A percentile compares a stretch with the other conserved stretches of the same genome.
phyloP scores from a whole-genome alignment of 1,140 invertebrate genomes.

The Hyles euphorbiae region DNA sequence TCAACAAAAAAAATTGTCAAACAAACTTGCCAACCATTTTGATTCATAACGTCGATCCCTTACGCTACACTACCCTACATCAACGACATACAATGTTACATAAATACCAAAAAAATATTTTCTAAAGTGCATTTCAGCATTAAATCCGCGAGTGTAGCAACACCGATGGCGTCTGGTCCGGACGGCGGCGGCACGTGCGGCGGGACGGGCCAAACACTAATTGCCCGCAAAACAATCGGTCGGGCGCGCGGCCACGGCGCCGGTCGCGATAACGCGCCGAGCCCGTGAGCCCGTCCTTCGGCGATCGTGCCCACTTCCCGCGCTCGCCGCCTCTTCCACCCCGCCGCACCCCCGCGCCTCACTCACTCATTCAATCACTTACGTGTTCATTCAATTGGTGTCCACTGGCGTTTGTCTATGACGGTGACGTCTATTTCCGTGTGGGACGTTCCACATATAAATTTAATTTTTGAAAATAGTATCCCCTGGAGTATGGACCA shows the following conservation, averaged over 20 bases:
- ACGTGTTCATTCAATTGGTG: conserved; percentile 6
- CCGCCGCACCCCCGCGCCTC: no score
- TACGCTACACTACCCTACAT: no score
- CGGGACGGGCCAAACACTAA: conserved; percentile 48
- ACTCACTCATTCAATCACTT: not conserved
- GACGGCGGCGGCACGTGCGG: conserved; percentile 49
- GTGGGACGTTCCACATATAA: no score
- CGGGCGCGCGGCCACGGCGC: conserved; percentile 39
- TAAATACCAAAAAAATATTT: not conserved
- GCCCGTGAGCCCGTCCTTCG: conserved; percentile 39
- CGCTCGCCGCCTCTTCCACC: no score
- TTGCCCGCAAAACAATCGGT: conserved; percentile 71
- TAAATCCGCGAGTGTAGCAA: not conserved
- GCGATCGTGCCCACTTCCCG: conserved; percentile 20
- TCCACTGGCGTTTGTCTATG: not conserved
- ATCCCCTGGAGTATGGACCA: no score
- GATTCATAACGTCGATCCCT: no score
- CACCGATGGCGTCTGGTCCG: conserved; percentile 4
- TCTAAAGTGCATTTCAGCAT: no score
- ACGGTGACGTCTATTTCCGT: no score
- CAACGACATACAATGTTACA: not conserved
- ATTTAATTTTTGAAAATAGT: no score
- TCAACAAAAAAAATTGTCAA: no score
- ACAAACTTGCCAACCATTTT: no score
- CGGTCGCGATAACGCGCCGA: conserved; percentile 37